Percentiles rank a stretch among this genome's conserved stretches.
Conservation (phyloP, 2,797 vertebrate genomes). For the Argentina silus region DNA sequence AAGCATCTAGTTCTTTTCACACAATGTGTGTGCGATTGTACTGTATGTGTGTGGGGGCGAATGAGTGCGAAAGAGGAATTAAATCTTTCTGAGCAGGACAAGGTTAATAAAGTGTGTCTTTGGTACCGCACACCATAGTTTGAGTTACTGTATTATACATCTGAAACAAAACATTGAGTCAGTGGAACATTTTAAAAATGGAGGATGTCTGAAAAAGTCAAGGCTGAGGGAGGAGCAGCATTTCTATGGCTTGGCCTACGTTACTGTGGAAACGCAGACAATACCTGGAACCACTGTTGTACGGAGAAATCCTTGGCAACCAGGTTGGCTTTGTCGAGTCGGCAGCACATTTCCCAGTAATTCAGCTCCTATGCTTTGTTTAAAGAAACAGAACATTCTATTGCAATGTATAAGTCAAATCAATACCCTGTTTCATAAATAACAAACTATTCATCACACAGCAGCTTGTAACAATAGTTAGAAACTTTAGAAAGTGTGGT, state of each 20-base stretch:
- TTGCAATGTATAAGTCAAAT: background rate
- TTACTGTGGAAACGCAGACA: conserved; percentile 51
- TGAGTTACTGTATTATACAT: background rate
- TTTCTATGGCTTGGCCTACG: conserved; percentile 26
- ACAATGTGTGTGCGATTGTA: background rate
- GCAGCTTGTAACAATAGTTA: background rate
- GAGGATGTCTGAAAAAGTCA: conserved; percentile 33
- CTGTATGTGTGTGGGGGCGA: background rate
- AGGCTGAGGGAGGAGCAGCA: conserved; percentile 27
- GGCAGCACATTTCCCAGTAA: background rate
- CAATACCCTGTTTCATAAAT: background rate
- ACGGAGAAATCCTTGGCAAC: conserved; percentile 36
- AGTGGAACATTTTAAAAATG: conserved; percentile 13
- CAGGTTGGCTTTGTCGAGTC: conserved; percentile 20
- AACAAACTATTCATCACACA: background rate
- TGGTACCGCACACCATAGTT: background rate
- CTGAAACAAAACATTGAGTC: conserved; percentile 8
- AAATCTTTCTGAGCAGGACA: conserved; percentile 9
- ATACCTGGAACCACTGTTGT: conserved; percentile 24
- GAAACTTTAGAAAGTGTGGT: conserved; percentile 8
- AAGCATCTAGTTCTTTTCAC: background rate
- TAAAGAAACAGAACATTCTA: conserved; percentile 14
- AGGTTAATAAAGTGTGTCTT: background rate
- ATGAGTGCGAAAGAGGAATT: background rate
- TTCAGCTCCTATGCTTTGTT: conserved; percentile 11